Percentiles rank a stretch among this genome's conserved stretches.
Evolutionary conservation across 2,888 invertebrate genomes (phyloP).

Genomic region (Eupithecia subfuscata): DNA sequence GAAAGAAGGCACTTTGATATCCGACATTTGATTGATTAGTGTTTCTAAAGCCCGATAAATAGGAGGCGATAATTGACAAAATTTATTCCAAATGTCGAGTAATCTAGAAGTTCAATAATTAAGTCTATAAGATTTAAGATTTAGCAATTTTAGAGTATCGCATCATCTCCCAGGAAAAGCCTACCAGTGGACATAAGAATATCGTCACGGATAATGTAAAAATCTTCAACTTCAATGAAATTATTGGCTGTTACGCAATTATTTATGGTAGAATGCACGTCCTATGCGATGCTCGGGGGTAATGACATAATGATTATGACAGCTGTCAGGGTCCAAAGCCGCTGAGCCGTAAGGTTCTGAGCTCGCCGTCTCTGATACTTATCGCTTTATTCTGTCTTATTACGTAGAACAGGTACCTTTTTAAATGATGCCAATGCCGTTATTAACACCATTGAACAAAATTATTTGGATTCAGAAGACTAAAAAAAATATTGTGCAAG

Average conservation of each 20-base stretch:
- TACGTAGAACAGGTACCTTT: conserved; percentile 1
- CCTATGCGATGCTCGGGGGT: conserved; percentile 8
- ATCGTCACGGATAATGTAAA: conserved; percentile 10
- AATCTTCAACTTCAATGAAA: conserved; percentile 1
- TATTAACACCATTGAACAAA: background rate
- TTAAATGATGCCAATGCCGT: background rate
- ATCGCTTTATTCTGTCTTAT: conserved; percentile 7
- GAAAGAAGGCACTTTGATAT: too few relatives aligned
- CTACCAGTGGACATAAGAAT: background rate
- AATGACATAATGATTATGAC: conserved; percentile 19
- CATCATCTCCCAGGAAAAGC: background rate
- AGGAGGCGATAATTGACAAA: background rate
- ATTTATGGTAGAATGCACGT: conserved; percentile 15
- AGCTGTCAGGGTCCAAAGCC: conserved; percentile 8
- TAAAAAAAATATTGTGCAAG: background rate
- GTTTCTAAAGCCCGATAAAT: background rate
- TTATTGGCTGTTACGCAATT: conserved; percentile 11
- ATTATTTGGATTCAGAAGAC: background rate
- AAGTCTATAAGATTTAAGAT: background rate
- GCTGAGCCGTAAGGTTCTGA: conserved; percentile 8
- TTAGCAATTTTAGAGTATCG: background rate
- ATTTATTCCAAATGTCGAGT: background rate
- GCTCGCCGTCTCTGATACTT: conserved; percentile 8
- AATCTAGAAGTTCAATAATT: background rate
- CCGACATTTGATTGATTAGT: background rate